Evolutionary conservation across 2,888 invertebrate genomes (phyloP).

Genomic region (Netelia inedita): DNA sequence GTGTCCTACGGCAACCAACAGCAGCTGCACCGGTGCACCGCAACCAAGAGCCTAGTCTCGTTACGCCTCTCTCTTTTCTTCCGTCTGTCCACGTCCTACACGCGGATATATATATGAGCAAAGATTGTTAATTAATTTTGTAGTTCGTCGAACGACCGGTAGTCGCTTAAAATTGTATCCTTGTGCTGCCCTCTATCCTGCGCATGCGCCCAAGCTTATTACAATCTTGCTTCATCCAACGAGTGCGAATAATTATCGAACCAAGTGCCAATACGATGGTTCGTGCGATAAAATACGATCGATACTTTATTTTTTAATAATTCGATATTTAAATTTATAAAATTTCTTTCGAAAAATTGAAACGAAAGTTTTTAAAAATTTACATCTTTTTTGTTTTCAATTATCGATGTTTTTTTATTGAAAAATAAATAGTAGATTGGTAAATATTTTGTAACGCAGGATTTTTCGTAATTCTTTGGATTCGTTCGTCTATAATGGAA

Average conservation of each 20-base stretch:
- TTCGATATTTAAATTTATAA: too few relatives aligned
- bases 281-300: too few relatives aligned
- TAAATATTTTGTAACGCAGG: too few relatives aligned
- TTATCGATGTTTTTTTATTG: too few relatives aligned
- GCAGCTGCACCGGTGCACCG: conserved; percentile 36
- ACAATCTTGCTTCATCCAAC: conserved; percentile 35
- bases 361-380: too few relatives aligned
- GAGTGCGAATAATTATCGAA: conserved; percentile 39
- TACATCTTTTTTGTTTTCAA: too few relatives aligned
- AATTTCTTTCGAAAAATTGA: too few relatives aligned
- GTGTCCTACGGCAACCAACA: conserved; percentile 18
- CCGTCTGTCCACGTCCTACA: neutral
- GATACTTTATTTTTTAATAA: too few relatives aligned
- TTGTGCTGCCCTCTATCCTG: conserved; percentile 8
- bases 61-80: conserved; percentile 30
- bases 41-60: conserved; percentile 40
- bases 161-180: conserved; percentile 51
- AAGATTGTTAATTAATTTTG: conserved; percentile 66
- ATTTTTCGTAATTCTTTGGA: too few relatives aligned
- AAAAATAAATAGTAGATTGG: too few relatives aligned
- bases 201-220: conserved; percentile 25
- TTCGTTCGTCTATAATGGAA: too few relatives aligned
- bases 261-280: too few relatives aligned
- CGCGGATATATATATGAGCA: neutral
- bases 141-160: conserved; percentile 27